Evolutionary conservation across 2,888 invertebrate genomes (phyloP), one percentile per base, ranked within the genome.

Genomic region (Volucella inflata): DNA sequence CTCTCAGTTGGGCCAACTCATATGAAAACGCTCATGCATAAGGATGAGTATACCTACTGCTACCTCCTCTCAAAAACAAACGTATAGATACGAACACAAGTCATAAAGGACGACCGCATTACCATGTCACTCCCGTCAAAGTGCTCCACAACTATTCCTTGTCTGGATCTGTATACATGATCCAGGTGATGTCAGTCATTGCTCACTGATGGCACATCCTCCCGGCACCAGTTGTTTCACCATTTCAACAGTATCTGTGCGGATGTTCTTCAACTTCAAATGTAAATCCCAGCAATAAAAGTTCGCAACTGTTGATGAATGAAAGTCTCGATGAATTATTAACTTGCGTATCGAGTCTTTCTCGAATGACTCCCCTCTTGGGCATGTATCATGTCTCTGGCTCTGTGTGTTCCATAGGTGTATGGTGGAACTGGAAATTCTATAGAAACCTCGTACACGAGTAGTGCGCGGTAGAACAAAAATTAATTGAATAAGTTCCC

Each of bases 251-350:
- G 30, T 6, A 30, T 6, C 30, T 4, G 30, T 30, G 30, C 16
- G 8, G 2, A 16, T 36, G 16, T 11, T 59, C 30, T 6, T 30
- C 40, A 42, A 30, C 51, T 51, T 65, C 21, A 51, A 65, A 65
- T 68, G 53, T 36, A 55, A 53, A 68, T 68, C 9, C 12, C 30
- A 30, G 36, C 55, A 21, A 57, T 70, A 70, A 70, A 57, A 46
- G 17, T 8, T 17, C 46, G 6, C 70, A 38, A 17, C 70, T 50
- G 68, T 70, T 60, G 40, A 71, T 71, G 57, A 71, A 60, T 71
- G 70, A 36, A 70, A 17, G 17, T 57, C 72, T 30, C 42, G 42
- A 72, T 72, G 62, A 72, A 62, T 72, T 72, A 72, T 72, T 62
- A 44, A 62, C 50, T 30, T 30, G 53, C 40, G 46, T 51, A 72